phyloP scores from a whole-genome alignment of 2,797 vertebrate species.

The Poecilia gillii region DNA sequence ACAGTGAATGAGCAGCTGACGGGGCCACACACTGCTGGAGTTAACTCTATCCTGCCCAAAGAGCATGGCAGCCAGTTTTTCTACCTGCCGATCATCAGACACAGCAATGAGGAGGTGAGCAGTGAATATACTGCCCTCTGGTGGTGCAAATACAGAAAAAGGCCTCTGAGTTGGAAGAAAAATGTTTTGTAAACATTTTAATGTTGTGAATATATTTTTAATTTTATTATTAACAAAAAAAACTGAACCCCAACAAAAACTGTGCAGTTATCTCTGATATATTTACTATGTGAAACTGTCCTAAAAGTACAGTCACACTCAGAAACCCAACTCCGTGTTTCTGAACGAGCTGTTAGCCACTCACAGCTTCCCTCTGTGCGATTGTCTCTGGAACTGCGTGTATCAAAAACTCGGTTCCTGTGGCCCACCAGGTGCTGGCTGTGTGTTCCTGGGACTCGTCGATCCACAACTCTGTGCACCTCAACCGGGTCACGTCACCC shows the following conservation, averaged over 20 bases:
- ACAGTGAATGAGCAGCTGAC: conserved; percentile 92
- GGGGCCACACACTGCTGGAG: conserved; percentile 90
- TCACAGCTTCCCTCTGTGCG: background rate
- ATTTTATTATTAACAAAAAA: background rate
- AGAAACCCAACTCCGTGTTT: background rate
- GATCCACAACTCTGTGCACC: conserved; percentile 93
- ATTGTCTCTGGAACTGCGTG: background rate
- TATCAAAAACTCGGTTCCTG: conserved; percentile 18
- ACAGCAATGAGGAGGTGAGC: conserved; percentile 93
- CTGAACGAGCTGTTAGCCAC: background rate
- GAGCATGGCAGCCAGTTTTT: conserved; percentile 98
- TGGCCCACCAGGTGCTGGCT: conserved; percentile 84
- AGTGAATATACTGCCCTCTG: conserved; percentile 42
- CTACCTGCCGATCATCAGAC: conserved; percentile 96
- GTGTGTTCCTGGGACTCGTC: conserved; percentile 97
- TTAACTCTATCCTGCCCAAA: conserved; percentile 98
- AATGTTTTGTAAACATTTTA: background rate
- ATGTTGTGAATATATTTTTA: background rate
- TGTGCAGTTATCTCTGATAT: background rate
- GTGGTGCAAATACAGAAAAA: conserved; percentile 37
- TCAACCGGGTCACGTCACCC: conserved; percentile 93
- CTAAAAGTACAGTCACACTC: background rate
- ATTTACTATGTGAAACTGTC: background rate
- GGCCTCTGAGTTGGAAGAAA: background rate
- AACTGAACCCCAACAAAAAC: background rate